Percentiles rank a stretch among this genome's conserved stretches.
These are phyloP conservation scores for Smutsia temminckii DNA, from an alignment of 2,797 vertebrate genomes.

Conservation along the genomic window DNA sequence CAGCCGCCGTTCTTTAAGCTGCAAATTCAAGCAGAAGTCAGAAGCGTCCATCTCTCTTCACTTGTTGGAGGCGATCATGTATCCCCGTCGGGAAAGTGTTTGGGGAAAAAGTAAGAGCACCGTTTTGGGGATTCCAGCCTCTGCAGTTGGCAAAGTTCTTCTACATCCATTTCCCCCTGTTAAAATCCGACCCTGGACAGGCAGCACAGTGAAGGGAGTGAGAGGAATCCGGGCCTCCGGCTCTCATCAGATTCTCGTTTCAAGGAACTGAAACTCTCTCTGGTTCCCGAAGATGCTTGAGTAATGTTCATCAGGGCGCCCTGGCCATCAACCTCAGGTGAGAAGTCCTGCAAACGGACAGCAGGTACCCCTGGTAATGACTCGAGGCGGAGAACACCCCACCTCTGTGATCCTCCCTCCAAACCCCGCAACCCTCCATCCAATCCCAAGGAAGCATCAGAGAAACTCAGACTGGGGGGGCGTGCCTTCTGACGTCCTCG, in stretches of 20 bases:
- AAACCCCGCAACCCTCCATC: neutral
- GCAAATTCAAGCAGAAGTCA: neutral
- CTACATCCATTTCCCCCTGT: neutral
- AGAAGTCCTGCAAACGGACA: accelerated
- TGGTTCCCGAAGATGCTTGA: neutral
- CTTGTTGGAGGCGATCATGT: neutral
- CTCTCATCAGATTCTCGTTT: neutral
- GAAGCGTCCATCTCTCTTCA: neutral
- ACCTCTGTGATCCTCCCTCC: neutral
- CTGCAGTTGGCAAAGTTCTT: neutral
- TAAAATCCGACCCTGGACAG: neutral
- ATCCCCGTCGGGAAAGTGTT: accelerated
- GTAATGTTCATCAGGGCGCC: neutral
- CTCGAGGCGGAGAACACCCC: accelerated
- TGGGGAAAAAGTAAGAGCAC: neutral
- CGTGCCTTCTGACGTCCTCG: neutral
- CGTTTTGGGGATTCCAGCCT: neutral
- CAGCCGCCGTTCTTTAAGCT: neutral
- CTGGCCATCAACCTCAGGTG: neutral
- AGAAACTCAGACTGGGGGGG: neutral
- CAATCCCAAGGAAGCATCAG: neutral
- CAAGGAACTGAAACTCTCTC: neutral
- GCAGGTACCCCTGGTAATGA: neutral
- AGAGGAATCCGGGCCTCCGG: no score
- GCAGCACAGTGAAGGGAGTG: neutral